Conservation (phyloP, 2,113 vertebrate genomes). For the Mionectes macconnelli region DNA sequence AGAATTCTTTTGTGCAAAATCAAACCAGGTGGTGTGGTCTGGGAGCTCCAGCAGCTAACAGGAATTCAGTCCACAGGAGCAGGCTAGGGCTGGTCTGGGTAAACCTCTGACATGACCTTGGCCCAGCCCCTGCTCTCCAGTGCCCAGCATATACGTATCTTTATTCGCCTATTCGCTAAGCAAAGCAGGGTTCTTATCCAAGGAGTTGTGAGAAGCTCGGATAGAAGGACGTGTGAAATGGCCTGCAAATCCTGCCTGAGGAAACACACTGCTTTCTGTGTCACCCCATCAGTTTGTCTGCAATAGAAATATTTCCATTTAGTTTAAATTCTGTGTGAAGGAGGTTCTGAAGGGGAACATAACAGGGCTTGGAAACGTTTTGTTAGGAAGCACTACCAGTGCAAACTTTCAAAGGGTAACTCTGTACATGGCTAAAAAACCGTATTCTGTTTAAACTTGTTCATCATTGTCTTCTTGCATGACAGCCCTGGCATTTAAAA, state of each 20-base stretch:
- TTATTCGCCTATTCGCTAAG: background rate
- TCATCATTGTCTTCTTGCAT: constrained; percentile 66
- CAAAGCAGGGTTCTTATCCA: background rate
- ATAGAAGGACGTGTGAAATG: background rate
- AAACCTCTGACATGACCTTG: background rate
- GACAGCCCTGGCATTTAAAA: constrained; percentile 54
- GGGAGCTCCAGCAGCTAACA: background rate
- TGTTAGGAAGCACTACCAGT: background rate
- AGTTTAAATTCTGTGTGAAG: background rate
- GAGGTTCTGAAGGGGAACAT: background rate
- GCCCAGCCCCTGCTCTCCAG: background rate
- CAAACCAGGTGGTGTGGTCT: background rate
- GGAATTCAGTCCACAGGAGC: background rate
- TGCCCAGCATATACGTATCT: background rate
- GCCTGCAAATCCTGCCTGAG: background rate
- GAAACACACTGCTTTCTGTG: background rate
- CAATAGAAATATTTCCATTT: background rate
- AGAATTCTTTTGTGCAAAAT: background rate
- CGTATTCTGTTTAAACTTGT: constrained; percentile 68
- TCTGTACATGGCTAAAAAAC: constrained; percentile 39
- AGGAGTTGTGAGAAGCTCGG: background rate
- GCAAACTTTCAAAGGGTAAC: constrained; percentile 38
- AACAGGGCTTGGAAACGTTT: background rate
- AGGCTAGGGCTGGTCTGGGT: background rate
- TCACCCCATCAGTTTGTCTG: background rate